A percentile compares a stretch with the other conserved stretches of the same genome.
These are phyloP conservation scores for Cheilosia variabilis DNA, from an alignment of 2,888 invertebrate genomes.

Conservation along the genomic window DNA sequence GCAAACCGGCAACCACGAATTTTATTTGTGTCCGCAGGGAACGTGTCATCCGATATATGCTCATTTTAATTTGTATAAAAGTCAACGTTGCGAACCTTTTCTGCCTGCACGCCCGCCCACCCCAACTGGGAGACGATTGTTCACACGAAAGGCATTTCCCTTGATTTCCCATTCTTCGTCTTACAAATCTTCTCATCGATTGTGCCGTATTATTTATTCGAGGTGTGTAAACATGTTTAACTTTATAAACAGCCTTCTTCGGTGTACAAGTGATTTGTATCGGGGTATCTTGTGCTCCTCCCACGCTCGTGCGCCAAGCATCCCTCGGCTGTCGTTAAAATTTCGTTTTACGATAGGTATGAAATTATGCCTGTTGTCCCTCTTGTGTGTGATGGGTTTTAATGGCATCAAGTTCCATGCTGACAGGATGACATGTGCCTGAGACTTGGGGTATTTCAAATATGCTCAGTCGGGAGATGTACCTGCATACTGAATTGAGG, in stretches of 20 bases:
- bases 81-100: constrained; percentile 9
- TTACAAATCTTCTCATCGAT: constrained; percentile 22
- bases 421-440: no score
- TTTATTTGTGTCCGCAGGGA: not conserved
- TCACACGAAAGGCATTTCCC: constrained; percentile 19
- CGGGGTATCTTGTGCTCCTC: not conserved
- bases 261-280: constrained; percentile 26
- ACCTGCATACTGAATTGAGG: no score
- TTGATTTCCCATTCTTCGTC: constrained; percentile 25
- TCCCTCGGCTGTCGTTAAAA: constrained; percentile 1
- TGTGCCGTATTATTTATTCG: constrained; percentile 44
- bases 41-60: not conserved
- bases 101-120: not conserved
- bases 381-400: constrained; percentile 8
- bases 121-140: constrained; percentile 12
- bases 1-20: not conserved
- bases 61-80: constrained; percentile 10
- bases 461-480: no score
- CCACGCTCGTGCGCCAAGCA: not conserved
- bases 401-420: no score
- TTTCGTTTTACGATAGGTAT: constrained; percentile 13
- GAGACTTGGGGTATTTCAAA: no score
- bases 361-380: not conserved
- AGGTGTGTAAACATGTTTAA: constrained; percentile 57
- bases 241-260: constrained; percentile 34